Evolutionary conservation across 2,113 vertebrate genomes (phyloP).

Genomic region (Scolopax mira): DNA sequence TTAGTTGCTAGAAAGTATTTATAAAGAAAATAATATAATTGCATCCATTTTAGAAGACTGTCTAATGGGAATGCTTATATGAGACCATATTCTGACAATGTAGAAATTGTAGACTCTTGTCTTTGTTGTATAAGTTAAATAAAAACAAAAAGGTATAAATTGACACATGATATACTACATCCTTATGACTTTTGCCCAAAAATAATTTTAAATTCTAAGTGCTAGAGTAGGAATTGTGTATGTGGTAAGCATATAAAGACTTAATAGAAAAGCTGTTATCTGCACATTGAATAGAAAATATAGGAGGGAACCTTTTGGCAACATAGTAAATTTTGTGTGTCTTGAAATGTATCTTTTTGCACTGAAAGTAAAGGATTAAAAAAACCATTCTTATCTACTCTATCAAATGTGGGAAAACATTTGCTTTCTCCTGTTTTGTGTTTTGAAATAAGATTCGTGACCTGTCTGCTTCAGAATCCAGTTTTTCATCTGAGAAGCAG

Average conservation of each 20-base stretch:
- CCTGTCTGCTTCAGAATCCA: neutral
- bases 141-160: neutral
- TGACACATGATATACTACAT: rapidly evolving
- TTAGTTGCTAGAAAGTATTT: neutral
- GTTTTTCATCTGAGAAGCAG: neutral
- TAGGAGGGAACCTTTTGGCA: neutral
- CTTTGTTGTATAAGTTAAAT: neutral
- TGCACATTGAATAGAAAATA: neutral
- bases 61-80: neutral
- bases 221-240: neutral
- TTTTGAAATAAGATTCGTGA: neutral
- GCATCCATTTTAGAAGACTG: neutral
- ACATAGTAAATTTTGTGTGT: neutral
- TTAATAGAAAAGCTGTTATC: neutral
- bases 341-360: neutral
- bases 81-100: neutral
- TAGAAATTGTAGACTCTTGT: neutral
- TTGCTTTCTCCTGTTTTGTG: neutral
- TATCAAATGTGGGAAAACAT: neutral
- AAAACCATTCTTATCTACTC: neutral
- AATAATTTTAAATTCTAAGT: neutral
- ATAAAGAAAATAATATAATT: neutral
- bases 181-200: neutral
- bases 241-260: neutral
- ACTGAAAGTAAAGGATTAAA: neutral